Evolutionary conservation across 2,888 invertebrate species (phyloP), one percentile per base, ranked within the genome.

Genomic region (Stenodera caucasica): DNA sequence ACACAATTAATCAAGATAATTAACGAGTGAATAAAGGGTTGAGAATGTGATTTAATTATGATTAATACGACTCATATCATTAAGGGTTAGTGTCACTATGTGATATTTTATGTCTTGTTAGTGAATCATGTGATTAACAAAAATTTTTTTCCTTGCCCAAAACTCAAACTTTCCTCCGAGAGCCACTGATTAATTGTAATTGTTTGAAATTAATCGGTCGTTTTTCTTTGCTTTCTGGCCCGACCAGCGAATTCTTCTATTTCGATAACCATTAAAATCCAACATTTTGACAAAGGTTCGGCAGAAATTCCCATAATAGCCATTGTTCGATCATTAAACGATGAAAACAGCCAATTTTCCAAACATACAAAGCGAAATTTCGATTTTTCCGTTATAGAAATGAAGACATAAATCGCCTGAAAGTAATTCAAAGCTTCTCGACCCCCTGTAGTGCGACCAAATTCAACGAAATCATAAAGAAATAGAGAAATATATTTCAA

Each of bases 391-490:
- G n/a, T n/a, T n/a, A 8, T 64, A 66, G 70, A 71, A 73, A 75
- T 75, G 73, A 70, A 75, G 72, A 72, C 72, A 75, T 75, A 74
- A 75, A 75, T 75, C 70, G 66, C 23, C 5, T 62, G 61, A 26
- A 68, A 70, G 72, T 67, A 72, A 73, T 73, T 70, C 70, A 67
- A 64, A 63, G 61, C 51, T 58, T 64, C 57, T 59, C 53, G 55
- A 59, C 70, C 71, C 70, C 75, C 75, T 59, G 65, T 63, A 61
- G 74, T 61, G 72, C 65, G 66, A 67, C 68, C 70, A 70, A 72
- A 70, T 71, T 69, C 68, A 69, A 68, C 70, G 70, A 71, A 72
- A 72, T 67, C 69, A 65, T 68, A 74, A 72, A 72, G 72, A 70
- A 73, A 72, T 72, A 70, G 69, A 69, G 68, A 72, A 72, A 74